These are phyloP conservation scores for Leptinotarsa texana DNA, from an alignment of 1,140 invertebrate genomes.

Conservation along the genomic window DNA sequence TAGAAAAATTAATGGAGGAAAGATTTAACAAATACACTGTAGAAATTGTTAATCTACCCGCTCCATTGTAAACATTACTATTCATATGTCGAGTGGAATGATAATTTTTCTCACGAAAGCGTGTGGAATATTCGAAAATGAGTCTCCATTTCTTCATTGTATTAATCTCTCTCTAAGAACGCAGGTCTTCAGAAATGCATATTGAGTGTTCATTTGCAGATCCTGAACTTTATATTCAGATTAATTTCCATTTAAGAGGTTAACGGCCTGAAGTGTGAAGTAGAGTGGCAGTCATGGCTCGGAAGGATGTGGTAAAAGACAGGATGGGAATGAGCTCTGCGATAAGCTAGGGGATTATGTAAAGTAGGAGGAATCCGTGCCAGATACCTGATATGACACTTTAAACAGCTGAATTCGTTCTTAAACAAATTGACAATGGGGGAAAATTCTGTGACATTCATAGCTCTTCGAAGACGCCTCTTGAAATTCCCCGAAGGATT, in stretches of 20 bases:
- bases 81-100: too few relatives aligned
- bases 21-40: too few relatives aligned
- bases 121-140: too few relatives aligned
- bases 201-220: background rate
- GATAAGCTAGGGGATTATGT: slow-evolving; percentile 29
- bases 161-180: too few relatives aligned
- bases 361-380: slow-evolving; percentile 24
- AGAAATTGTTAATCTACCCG: too few relatives aligned
- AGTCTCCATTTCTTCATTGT: too few relatives aligned
- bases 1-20: too few relatives aligned
- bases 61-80: too few relatives aligned
- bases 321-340: slow-evolving; percentile 18
- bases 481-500: background rate
- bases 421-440: slow-evolving; percentile 30
- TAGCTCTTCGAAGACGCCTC: slow-evolving; percentile 4
- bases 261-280: background rate
- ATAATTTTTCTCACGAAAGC: too few relatives aligned
- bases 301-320: slow-evolving; percentile 22
- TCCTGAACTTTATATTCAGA: background rate
- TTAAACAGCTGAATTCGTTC: slow-evolving; percentile 23
- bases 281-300: background rate
- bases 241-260: background rate
- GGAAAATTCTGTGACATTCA: slow-evolving; percentile 17
- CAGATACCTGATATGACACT: slow-evolving; percentile 30
- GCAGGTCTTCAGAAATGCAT: too few relatives aligned